These are phyloP conservation scores for Villa cingulata DNA, from an alignment of 2,888 invertebrate genomes.

Conservation along the genomic window DNA sequence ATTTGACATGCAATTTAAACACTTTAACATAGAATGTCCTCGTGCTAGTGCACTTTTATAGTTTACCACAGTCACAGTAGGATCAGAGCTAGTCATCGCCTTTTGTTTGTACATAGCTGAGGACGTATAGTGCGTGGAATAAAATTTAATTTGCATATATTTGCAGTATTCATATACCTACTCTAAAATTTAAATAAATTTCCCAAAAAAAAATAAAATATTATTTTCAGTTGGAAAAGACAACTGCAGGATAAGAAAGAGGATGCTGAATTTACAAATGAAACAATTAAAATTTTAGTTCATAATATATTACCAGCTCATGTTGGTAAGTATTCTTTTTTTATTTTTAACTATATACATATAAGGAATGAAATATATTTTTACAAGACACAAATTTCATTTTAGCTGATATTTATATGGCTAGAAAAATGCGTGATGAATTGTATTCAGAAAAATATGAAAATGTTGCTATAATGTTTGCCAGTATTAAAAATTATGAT, in stretches of 20 bases:
- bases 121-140: too few species aligned
- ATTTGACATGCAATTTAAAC: too few species aligned
- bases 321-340: conserved; percentile 51
- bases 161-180: too few species aligned
- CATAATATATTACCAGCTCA: conserved; percentile 87
- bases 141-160: too few species aligned
- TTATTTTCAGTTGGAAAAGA: conserved; percentile 48
- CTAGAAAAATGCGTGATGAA: conserved; percentile 53
- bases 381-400: conserved; percentile 9
- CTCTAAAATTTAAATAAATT: too few species aligned
- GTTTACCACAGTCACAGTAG: too few species aligned
- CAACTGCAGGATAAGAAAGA: conserved; percentile 69
- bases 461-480: conserved; percentile 91
- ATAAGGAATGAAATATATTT: background rate
- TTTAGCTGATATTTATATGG: conserved; percentile 64
- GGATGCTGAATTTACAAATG: conserved; percentile 72
- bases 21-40: too few species aligned
- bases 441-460: conserved; percentile 80
- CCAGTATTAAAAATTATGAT: conserved; percentile 74
- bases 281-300: conserved; percentile 75
- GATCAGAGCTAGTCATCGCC: too few species aligned
- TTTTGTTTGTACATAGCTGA: too few species aligned
- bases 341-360: background rate
- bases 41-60: too few species aligned
- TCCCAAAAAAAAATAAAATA: too few species aligned